These are phyloP conservation scores for Hycleus cichorii DNA, from an alignment of 1,140 invertebrate species.

Conservation along the genomic window DNA sequence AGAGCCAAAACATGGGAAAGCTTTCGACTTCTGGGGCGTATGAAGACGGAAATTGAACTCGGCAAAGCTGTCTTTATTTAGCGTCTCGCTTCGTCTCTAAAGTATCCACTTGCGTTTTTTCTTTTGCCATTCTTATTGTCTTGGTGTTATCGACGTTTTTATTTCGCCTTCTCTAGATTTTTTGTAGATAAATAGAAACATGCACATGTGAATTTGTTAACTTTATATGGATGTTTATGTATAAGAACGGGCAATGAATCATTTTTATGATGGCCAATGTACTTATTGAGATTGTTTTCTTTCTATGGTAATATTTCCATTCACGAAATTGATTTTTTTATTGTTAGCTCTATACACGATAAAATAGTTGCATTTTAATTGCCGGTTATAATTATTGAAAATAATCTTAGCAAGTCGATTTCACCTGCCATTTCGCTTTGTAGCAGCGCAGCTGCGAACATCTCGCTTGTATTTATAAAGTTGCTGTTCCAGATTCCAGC, in stretches of 20 bases:
- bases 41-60: conserved; percentile 25
- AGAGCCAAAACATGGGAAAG: conserved; percentile 25
- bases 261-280: conserved; percentile 13
- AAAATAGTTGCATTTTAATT: too few species aligned
- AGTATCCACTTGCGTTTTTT: too few species aligned
- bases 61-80: background rate
- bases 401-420: too few species aligned
- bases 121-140: too few species aligned
- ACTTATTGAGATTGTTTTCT: conserved; percentile 19
- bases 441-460: background rate
- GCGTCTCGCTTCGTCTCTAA: too few species aligned
- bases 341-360: background rate
- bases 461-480: conserved; percentile 1
- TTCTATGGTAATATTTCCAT: conserved; percentile 18
- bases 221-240: background rate
- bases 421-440: too few species aligned
- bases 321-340: conserved; percentile 19
- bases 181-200: too few species aligned
- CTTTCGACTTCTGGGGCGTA: conserved; percentile 28
- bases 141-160: too few species aligned
- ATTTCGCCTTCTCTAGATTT: too few species aligned
- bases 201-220: too few species aligned
- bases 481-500: conserved; percentile 11
- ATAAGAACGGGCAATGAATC: conserved; percentile 9
- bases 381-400: too few species aligned